These are phyloP conservation scores for Plebejus argus DNA, from an alignment of 2,888 invertebrate species.

Conservation along the genomic window DNA sequence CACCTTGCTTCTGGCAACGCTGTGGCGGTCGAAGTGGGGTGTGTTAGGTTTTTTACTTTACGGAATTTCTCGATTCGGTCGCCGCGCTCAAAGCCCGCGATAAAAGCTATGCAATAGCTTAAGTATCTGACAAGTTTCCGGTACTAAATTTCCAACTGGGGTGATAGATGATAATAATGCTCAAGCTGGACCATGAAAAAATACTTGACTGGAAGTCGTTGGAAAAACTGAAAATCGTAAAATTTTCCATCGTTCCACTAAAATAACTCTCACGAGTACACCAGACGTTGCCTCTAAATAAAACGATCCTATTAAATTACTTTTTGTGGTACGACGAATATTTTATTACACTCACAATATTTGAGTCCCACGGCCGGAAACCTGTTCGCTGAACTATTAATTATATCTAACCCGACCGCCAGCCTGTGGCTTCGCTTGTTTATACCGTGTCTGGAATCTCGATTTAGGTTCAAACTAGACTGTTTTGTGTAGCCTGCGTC, in stretches of 20 bases:
- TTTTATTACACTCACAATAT: conserved; percentile 23
- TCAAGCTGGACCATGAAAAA: background rate
- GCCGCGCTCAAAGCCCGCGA: no score
- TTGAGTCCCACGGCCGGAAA: conserved; percentile 23
- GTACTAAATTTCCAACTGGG: no score
- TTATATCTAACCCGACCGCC: conserved; percentile 11
- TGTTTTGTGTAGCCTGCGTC: background rate
- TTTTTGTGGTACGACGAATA: conserved; percentile 28
- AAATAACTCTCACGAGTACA: background rate
- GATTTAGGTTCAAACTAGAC: background rate
- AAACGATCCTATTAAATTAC: conserved; percentile 23
- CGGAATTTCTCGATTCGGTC: no score
- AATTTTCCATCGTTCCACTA: background rate
- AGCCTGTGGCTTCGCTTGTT: conserved; percentile 19
- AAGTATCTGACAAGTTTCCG: no score
- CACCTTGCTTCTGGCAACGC: no score
- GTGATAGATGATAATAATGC: no score
- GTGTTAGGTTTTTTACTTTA: no score
- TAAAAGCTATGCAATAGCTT: no score
- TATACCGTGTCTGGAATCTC: conserved; percentile 1
- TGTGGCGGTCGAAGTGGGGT: no score
- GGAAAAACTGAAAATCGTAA: background rate
- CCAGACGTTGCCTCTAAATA: background rate
- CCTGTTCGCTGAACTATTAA: conserved; percentile 26
- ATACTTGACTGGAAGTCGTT: background rate